Percentiles rank a stretch among this genome's conserved stretches.
Conservation (phyloP, 2,888 invertebrate species). For the Sycophila texana region DNA sequence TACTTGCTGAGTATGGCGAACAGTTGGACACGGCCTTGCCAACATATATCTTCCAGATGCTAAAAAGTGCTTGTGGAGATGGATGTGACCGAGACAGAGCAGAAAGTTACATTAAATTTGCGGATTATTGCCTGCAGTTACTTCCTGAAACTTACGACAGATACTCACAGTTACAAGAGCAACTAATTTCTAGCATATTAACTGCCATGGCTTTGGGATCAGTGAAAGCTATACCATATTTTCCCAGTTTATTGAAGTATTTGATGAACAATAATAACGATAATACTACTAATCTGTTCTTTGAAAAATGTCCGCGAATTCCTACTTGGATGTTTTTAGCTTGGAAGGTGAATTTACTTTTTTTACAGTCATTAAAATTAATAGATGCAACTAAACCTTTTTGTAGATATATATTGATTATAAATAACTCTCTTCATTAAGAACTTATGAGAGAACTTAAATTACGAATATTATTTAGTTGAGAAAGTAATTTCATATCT, state of each 20-base stretch:
- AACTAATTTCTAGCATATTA: slow-evolving; percentile 75
- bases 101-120: slow-evolving; percentile 62
- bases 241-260: slow-evolving; percentile 80
- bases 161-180: slow-evolving; percentile 53
- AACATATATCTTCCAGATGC: slow-evolving; percentile 53
- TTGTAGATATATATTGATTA: background rate
- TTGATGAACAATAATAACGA: slow-evolving; percentile 68
- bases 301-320: slow-evolving; percentile 74
- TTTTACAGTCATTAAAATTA: background rate
- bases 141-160: background rate
- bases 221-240: slow-evolving; percentile 79
- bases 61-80: slow-evolving; percentile 60
- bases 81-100: slow-evolving; percentile 52
- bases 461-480: background rate
- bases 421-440: background rate
- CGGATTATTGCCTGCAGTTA: slow-evolving; percentile 64
- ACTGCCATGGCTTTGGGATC: slow-evolving; percentile 80
- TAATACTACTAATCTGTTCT: slow-evolving; percentile 74
- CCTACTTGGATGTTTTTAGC: slow-evolving; percentile 83
- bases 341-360: slow-evolving; percentile 77
- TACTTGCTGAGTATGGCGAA: slow-evolving; percentile 2
- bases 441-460: no score
- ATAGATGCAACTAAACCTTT: background rate
- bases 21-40: background rate
- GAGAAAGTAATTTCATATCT: background rate